phyloP scores from a whole-genome alignment of 37 sponge, comb jelly and placozoan genomes.

The Haliclona indistincta region DNA sequence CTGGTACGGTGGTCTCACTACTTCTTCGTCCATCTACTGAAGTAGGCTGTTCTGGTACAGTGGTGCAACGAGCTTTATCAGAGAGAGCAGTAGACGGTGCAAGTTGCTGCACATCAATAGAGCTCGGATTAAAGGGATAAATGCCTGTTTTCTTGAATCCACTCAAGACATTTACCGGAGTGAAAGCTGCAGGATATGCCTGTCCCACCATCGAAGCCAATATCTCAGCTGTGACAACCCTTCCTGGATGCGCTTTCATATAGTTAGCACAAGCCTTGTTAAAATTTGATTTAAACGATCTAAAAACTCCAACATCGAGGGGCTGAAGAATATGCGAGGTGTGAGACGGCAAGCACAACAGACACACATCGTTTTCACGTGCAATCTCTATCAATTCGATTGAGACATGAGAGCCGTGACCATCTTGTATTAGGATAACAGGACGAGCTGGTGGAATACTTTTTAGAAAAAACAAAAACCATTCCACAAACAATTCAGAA shows the following conservation, averaged over 20 bases:
- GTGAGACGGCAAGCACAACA: constrained; percentile 64
- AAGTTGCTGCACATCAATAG: no score
- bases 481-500: constrained; percentile 37
- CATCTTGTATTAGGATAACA: constrained; percentile 55
- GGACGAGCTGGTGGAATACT: constrained; percentile 56
- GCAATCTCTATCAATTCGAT: constrained; percentile 64
- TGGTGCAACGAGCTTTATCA: no score
- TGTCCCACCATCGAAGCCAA: constrained; percentile 39
- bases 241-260: constrained; percentile 32
- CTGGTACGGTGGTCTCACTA: background rate
- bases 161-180: constrained; percentile 35
- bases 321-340: constrained; percentile 66
- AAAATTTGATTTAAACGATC: constrained; percentile 52
- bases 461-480: constrained; percentile 50
- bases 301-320: constrained; percentile 66
- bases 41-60: background rate
- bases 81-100: no score
- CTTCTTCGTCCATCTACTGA: background rate
- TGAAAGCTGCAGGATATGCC: constrained; percentile 27
- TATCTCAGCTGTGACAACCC: constrained; percentile 28
- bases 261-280: constrained; percentile 45
- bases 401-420: constrained; percentile 61
- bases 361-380: constrained; percentile 30
- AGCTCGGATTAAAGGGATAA: constrained; percentile 50
- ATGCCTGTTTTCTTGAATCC: constrained; percentile 44